phyloP scores from a whole-genome alignment of 2,888 invertebrate genomes.

The Parnassius apollo region DNA sequence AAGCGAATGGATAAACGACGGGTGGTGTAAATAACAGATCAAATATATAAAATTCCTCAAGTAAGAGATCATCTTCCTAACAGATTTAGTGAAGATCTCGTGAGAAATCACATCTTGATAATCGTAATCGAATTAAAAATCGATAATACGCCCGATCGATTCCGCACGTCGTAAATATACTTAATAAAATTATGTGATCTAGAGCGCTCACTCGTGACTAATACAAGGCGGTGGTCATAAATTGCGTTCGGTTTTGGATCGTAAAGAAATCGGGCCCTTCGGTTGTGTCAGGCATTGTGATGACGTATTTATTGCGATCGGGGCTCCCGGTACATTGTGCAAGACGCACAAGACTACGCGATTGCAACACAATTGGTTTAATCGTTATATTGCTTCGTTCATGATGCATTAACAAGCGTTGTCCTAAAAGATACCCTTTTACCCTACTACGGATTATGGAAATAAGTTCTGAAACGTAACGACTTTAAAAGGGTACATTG shows the following conservation, averaged over 20 bases:
- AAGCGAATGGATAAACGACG: neutral
- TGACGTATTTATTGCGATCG: slow-evolving; percentile 34
- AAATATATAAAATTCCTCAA: slow-evolving; percentile 29
- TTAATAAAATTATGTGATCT: slow-evolving; percentile 37
- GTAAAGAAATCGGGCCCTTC: slow-evolving; percentile 63
- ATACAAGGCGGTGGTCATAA: slow-evolving; percentile 49
- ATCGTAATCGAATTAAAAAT: slow-evolving; percentile 42
- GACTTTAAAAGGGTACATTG: too few relatives aligned
- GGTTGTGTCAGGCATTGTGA: slow-evolving; percentile 40
- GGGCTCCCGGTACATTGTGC: slow-evolving; percentile 24
- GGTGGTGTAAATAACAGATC: neutral
- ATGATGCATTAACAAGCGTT: slow-evolving; percentile 15
- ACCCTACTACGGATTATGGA: neutral
- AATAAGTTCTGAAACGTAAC: too few relatives aligned
- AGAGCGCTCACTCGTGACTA: slow-evolving; percentile 48
- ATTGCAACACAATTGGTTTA: slow-evolving; percentile 8
- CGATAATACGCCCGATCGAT: slow-evolving; percentile 47
- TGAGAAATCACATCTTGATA: slow-evolving; percentile 39
- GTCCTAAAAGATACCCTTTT: slow-evolving; percentile 12
- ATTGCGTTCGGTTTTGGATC: slow-evolving; percentile 63
- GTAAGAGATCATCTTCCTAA: slow-evolving; percentile 17
- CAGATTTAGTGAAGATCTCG: slow-evolving; percentile 31
- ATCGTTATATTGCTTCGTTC: neutral
- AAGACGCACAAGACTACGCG: slow-evolving; percentile 2
- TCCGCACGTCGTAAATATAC: slow-evolving; percentile 40